Evolutionary conservation across 30 jellyfish, hydroid and myxozoan species (phyloP).

Genomic region (Mastigias papua): DNA sequence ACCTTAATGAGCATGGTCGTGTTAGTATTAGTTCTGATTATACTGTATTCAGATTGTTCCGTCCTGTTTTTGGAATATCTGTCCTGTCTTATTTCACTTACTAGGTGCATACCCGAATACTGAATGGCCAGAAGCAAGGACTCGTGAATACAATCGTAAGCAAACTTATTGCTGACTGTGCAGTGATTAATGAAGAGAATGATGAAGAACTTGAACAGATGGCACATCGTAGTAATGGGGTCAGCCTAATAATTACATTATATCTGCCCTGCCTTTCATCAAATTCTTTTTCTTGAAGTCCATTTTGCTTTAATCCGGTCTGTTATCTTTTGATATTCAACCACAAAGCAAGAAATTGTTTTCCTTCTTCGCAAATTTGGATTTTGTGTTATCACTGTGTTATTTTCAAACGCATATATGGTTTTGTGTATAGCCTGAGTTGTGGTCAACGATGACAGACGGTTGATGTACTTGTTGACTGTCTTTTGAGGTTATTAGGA

Average conservation of each 20-base stretch:
- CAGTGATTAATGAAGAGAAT: conserved; percentile 38
- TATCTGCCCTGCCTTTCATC: no score
- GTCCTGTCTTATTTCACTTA: not conserved
- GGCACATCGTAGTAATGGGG: conserved; percentile 88
- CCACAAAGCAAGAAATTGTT: no score
- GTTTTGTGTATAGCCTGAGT: no score
- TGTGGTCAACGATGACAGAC: no score
- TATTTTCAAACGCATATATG: no score
- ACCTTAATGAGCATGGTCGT: no score
- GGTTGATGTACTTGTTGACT: no score
- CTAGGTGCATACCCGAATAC: conserved; percentile 80
- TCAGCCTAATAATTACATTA: not conserved
- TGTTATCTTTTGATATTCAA: not conserved
- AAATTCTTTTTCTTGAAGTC: not conserved
- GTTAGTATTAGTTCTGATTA: no score
- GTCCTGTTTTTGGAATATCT: not conserved
- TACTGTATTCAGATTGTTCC: not conserved
- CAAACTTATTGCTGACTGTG: conserved; percentile 81
- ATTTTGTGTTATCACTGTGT: no score
- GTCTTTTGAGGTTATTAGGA: no score
- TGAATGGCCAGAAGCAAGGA: conserved; percentile 85
- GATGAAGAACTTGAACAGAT: conserved; percentile 71
- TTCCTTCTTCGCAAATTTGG: no score
- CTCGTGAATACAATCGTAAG: conserved; percentile 75
- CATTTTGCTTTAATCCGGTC: not conserved